A percentile compares a stretch with the other conserved stretches of the same genome.
Conservation (phyloP, 2,113 vertebrate genomes). For the Pangasianodon gigas region DNA sequence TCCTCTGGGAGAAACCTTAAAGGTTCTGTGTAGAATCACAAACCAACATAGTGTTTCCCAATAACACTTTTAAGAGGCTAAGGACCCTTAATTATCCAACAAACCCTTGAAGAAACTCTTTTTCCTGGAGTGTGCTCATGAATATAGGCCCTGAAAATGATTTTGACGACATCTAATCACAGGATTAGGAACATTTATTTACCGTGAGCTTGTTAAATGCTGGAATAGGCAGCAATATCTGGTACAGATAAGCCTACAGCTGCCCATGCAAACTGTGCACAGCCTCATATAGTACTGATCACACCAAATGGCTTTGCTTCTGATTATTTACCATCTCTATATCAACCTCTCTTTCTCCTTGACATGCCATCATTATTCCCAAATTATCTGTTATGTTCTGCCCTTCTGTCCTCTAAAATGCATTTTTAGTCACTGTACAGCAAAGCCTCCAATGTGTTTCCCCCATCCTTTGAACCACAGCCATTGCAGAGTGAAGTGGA, state of each 20-base stretch:
- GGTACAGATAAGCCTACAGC: conserved; percentile 19
- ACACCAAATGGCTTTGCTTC: conserved; percentile 25
- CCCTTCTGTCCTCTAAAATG: neutral
- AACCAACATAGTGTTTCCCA: neutral
- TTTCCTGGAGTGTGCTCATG: neutral
- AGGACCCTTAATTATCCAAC: neutral
- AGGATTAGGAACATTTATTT: conserved; percentile 27
- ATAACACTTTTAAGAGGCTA: neutral
- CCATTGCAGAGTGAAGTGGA: neutral
- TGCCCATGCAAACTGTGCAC: conserved; percentile 19
- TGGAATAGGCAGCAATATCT: conserved; percentile 28
- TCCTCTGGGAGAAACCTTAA: too few species aligned
- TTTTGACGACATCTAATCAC: neutral
- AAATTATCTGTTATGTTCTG: neutral
- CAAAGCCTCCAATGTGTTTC: too few species aligned
- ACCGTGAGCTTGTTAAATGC: conserved; percentile 38
- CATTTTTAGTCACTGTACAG: neutral
- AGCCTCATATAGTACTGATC: conserved; percentile 16
- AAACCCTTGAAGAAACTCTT: neutral
- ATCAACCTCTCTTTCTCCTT: conserved; percentile 1
- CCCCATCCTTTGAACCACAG: neutral
- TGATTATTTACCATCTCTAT: neutral
- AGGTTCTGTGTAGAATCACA: neutral
- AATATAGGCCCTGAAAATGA: neutral
- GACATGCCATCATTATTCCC: neutral